Evolutionary conservation across 2,888 invertebrate species (phyloP).

Genomic region (Miltochrista miniata): DNA sequence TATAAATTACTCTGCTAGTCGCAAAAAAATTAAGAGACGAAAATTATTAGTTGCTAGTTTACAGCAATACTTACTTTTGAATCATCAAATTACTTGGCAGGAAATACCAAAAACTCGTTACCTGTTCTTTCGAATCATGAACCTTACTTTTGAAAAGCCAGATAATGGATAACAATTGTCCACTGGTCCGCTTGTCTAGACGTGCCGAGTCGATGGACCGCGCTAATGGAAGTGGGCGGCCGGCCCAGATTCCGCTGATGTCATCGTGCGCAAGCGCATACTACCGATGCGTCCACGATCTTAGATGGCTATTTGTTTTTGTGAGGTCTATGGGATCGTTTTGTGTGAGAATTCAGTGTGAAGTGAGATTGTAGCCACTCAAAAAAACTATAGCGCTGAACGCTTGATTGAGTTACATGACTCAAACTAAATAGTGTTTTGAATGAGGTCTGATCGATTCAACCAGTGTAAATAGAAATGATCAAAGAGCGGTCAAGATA

Average conservation of each 20-base stretch:
- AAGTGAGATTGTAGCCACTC: constrained; percentile 1
- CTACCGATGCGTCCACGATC: constrained; percentile 21
- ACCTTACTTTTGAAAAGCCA: constrained; percentile 11
- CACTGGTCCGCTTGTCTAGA: constrained; percentile 45
- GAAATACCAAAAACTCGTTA: constrained; percentile 22
- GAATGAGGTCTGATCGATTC: neutral
- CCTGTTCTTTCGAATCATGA: constrained; percentile 6
- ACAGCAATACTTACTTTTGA: constrained; percentile 6
- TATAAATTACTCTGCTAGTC: too few species aligned
- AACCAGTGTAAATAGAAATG: neutral
- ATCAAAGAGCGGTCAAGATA: too few species aligned
- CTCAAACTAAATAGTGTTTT: too few species aligned
- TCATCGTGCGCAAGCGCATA: constrained; percentile 55
- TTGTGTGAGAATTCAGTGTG: constrained; percentile 3
- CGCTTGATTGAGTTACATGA: neutral
- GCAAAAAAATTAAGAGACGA: neutral
- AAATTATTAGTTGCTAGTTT: neutral
- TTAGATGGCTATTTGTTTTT: constrained; percentile 13
- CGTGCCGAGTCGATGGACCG: constrained; percentile 31
- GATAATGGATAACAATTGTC: constrained; percentile 43
- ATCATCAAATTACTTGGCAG: constrained; percentile 24
- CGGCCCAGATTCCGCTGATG: constrained; percentile 62
- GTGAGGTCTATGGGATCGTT: constrained; percentile 1
- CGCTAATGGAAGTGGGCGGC: constrained; percentile 69
- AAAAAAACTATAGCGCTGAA: neutral